phyloP scores from a whole-genome alignment of 2,888 invertebrate genomes.

The Eristalis intricaria region DNA sequence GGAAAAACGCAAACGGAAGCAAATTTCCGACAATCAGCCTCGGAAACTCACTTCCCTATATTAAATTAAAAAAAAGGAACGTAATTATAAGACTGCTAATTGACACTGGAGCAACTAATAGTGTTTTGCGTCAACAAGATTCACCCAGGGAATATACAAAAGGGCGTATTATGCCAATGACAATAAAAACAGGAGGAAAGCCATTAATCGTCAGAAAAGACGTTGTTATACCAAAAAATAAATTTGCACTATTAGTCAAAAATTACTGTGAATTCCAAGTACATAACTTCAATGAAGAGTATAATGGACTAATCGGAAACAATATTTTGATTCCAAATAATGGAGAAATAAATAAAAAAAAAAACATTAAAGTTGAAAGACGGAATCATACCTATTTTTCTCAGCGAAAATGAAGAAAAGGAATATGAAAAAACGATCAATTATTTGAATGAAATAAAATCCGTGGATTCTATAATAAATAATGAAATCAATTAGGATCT shows the following conservation, averaged over 20 bases:
- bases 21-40: constrained; percentile 6
- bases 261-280: too few relatives aligned
- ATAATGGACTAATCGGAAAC: constrained; percentile 22
- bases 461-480: too few relatives aligned
- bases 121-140: constrained; percentile 21
- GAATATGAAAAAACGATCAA: not conserved
- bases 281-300: too few relatives aligned
- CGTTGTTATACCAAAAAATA: too few relatives aligned
- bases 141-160: constrained; percentile 6
- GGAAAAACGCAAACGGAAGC: too few relatives aligned
- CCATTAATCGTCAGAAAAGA: constrained; percentile 4
- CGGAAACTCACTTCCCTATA: constrained; percentile 15
- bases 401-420: too few relatives aligned
- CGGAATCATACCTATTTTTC: too few relatives aligned
- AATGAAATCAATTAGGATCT: too few relatives aligned
- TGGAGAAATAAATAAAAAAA: not conserved
- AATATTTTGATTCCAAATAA: constrained; percentile 25
- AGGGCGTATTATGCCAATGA: too few relatives aligned
- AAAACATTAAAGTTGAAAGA: too few relatives aligned
- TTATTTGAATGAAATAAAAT: not conserved
- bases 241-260: too few relatives aligned
- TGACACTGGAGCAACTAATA: constrained; percentile 3
- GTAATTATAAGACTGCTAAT: constrained; percentile 15
- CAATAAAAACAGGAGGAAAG: not conserved
- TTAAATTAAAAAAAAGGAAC: constrained; percentile 7